Conservation (phyloP, 2,888 invertebrate species). For the Mantis religiosa region DNA sequence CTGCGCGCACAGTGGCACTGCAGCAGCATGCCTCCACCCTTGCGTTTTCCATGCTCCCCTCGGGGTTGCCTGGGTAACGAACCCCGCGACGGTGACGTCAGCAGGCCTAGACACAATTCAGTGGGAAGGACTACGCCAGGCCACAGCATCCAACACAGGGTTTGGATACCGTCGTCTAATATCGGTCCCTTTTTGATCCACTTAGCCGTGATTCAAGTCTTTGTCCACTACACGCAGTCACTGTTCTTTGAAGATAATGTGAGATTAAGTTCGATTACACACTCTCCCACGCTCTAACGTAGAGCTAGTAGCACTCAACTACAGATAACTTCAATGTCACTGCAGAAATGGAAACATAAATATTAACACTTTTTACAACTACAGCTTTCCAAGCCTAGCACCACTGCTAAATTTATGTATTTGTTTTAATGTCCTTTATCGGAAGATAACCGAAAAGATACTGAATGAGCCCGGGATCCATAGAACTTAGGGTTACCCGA, state of each 20-base stretch:
- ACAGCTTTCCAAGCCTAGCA: too few relatives aligned
- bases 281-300: too few relatives aligned
- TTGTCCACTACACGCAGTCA: not conserved
- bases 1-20: conserved; percentile 36
- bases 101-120: conserved; percentile 1
- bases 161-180: not conserved
- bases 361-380: too few relatives aligned
- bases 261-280: too few relatives aligned
- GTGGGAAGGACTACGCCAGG: not conserved
- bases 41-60: not conserved
- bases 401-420: too few relatives aligned
- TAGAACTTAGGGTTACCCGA: too few relatives aligned
- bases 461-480: too few relatives aligned
- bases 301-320: not conserved
- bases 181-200: not conserved
- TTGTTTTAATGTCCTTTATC: too few relatives aligned
- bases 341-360: not conserved
- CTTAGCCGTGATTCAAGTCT: not conserved
- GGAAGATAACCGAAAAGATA: too few relatives aligned
- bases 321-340: not conserved
- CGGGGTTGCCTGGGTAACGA: not conserved
- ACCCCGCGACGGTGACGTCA: not conserved
- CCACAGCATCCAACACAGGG: conserved; percentile 1
- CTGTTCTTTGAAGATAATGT: not conserved
- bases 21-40: conserved; percentile 33